These are phyloP conservation scores for Platysternon megacephalum DNA, from an alignment of 2,113 vertebrate genomes.

Conservation along the genomic window DNA sequence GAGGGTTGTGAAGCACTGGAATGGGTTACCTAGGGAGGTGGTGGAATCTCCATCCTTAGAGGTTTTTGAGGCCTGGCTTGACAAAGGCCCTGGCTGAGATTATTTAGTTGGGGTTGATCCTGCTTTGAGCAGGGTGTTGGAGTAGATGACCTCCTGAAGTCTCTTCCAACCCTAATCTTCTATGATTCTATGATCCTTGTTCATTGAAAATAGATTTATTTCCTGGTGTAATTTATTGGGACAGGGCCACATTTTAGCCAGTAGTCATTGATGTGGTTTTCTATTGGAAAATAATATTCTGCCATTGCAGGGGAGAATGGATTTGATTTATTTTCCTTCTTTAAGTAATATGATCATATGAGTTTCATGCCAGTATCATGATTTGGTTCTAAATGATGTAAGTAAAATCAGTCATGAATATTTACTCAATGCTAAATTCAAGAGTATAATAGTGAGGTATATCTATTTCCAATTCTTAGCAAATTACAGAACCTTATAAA, in stretches of 20 bases:
- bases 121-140: too few species aligned
- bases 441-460: background rate
- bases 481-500: background rate
- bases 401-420: background rate
- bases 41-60: too few species aligned
- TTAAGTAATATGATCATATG: background rate
- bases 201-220: background rate
- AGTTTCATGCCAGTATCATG: background rate
- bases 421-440: background rate
- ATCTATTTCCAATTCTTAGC: background rate
- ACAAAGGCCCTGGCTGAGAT: too few species aligned
- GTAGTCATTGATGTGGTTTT: background rate
- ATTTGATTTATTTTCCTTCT: background rate
- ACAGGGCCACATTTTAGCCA: background rate
- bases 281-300: background rate
- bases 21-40: too few species aligned
- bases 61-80: too few species aligned
- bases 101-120: too few species aligned
- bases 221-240: background rate
- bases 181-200: background rate
- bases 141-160: too few species aligned
- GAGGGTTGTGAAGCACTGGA: too few species aligned
- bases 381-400: background rate
- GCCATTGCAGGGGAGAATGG: background rate
- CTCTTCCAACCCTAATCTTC: too few species aligned